Evolutionary conservation across 2,888 invertebrate species (phyloP).

Genomic region (Thera britannica): DNA sequence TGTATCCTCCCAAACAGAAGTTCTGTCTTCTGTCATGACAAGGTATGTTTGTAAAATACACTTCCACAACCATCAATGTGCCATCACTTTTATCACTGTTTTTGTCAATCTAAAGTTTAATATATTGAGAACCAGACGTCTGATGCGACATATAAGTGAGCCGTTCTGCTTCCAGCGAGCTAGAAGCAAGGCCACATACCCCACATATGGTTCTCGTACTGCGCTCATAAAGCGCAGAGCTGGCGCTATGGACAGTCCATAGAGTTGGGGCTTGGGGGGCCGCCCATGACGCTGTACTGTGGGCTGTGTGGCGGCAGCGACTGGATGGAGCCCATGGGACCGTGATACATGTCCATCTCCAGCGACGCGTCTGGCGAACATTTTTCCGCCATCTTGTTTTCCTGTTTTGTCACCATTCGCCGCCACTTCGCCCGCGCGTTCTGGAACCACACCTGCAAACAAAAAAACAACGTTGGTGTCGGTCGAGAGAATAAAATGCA

Average conservation of each 20-base stretch:
- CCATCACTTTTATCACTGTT: conserved; percentile 34
- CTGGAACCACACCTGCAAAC: conserved; percentile 96
- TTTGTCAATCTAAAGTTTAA: conserved; percentile 19
- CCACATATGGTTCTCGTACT: conserved; percentile 32
- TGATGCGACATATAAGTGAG: conserved; percentile 6
- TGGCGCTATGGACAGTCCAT: conserved; percentile 89
- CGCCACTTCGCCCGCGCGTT: conserved; percentile 97
- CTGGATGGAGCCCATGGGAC: conserved; percentile 87
- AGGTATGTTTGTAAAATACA: conserved; percentile 27
- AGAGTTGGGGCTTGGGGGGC: conserved; percentile 88
- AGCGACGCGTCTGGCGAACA: conserved; percentile 87
- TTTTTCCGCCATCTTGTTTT: conserved; percentile 89
- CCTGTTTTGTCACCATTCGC: conserved; percentile 93
- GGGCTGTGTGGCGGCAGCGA: conserved; percentile 89
- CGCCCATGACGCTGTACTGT: conserved; percentile 87
- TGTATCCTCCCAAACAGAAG: conserved; percentile 8
- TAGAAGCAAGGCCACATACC: conserved; percentile 29
- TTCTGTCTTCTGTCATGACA: conserved; percentile 10
- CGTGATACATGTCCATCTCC: conserved; percentile 87
- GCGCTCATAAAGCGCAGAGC: conserved; percentile 77
- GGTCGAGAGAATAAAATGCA: conserved; percentile 52
- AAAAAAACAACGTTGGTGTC: conserved; percentile 60
- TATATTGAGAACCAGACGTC: conserved; percentile 19
- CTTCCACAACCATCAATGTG: conserved; percentile 34
- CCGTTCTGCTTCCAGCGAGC: conserved; percentile 12